Evolutionary conservation across 1,140 invertebrate genomes (phyloP).

Genomic region (Rhopalosiphum padi): DNA sequence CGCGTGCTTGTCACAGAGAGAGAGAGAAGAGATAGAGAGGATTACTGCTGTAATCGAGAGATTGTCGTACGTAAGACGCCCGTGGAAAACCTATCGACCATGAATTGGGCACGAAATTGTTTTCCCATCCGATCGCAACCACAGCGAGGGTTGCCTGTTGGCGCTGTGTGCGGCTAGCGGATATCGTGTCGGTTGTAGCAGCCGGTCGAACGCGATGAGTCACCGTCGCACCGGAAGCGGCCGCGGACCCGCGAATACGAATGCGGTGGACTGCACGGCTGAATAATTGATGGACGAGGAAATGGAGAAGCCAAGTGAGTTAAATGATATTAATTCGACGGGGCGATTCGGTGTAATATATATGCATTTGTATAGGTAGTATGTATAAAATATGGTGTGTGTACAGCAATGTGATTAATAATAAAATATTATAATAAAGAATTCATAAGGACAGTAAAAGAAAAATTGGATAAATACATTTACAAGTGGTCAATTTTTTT

Average conservation of each 20-base stretch:
- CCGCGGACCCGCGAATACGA: not conserved
- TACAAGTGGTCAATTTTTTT: not conserved
- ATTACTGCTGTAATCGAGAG: not conserved
- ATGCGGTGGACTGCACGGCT: not conserved
- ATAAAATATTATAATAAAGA: not conserved
- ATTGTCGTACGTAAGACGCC: not conserved
- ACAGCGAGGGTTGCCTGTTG: not conserved
- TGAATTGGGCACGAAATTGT: not conserved
- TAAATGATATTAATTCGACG: not conserved
- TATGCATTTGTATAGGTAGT: not conserved
- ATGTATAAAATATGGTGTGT: not conserved
- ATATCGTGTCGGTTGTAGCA: not conserved
- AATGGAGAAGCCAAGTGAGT: slow-evolving; percentile 48
- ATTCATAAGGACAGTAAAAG: not conserved
- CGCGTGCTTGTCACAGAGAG: not conserved
- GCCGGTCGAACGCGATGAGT: not conserved
- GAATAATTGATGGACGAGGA: slow-evolving; percentile 1
- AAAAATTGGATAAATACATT: not conserved
- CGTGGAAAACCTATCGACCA: not conserved
- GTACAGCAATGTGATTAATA: not conserved
- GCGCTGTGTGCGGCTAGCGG: too few species aligned
- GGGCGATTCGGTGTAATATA: not conserved
- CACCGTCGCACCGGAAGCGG: not conserved
- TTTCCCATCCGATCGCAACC: not conserved
- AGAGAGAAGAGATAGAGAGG: not conserved